Conservation (phyloP, 1,140 invertebrate species). For the Sycophaga agraensis region DNA sequence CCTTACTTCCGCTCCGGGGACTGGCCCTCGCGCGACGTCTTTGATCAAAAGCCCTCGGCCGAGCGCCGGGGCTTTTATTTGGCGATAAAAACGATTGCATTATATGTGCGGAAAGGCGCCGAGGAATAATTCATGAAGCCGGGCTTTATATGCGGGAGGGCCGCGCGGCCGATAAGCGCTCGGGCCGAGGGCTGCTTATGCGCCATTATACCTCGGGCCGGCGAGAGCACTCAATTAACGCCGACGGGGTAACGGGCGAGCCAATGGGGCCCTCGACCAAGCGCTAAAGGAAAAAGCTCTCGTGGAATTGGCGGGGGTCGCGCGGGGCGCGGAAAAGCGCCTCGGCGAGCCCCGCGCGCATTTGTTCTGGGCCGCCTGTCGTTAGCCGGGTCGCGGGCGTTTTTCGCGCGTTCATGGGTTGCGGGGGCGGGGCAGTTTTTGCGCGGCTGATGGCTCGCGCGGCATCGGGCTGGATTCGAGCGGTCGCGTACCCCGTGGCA, state of each 20-base stretch:
- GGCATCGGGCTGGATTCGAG: background rate
- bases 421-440: background rate
- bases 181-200: background rate
- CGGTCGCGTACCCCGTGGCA: no score
- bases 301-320: no score
- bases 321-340: conserved; percentile 2
- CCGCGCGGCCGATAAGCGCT: background rate
- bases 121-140: no score
- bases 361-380: conserved; percentile 1
- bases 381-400: background rate
- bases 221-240: conserved; percentile 16
- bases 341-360: background rate
- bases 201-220: background rate
- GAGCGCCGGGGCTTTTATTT: no score
- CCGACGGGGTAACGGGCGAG: conserved; percentile 15
- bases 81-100: no score
- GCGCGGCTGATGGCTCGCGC: background rate
- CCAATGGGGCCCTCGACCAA: no score
- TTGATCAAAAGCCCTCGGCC: no score
- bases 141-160: no score
- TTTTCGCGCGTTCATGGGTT: background rate
- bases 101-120: no score
- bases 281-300: no score
- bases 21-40: no score
- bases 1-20: no score